A percentile compares a stretch with the other conserved stretches of the same genome.
These are phyloP conservation scores for Cyclopterus lumpus DNA, from an alignment of 2,797 vertebrate species.

Conservation along the genomic window DNA sequence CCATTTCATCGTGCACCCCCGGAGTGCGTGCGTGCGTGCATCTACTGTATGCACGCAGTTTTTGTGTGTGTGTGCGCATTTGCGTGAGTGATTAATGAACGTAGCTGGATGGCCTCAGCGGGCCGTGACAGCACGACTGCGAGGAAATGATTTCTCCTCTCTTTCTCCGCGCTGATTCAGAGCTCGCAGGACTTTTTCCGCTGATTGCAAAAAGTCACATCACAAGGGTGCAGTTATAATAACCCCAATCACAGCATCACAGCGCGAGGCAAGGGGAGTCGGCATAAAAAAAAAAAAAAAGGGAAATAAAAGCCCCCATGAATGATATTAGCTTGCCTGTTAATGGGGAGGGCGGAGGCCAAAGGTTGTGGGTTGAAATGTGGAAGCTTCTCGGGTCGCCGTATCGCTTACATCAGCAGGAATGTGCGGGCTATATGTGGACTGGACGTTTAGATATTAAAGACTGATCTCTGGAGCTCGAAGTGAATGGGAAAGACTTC, in stretches of 20 bases:
- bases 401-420: background rate
- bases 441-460: constrained; percentile 35
- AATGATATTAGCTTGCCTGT: constrained; percentile 34
- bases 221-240: constrained; percentile 54
- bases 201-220: constrained; percentile 72
- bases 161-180: constrained; percentile 72
- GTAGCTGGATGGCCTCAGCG: constrained; percentile 64
- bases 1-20: constrained; percentile 6
- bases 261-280: constrained; percentile 19
- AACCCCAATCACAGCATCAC: constrained; percentile 64
- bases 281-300: constrained; percentile 19
- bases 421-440: background rate
- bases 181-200: constrained; percentile 59
- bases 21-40: background rate
- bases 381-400: background rate
- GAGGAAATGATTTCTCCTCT: constrained; percentile 70
- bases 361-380: background rate
- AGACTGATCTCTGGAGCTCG: constrained; percentile 51
- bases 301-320: constrained; percentile 40
- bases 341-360: constrained; percentile 1
- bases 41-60: background rate
- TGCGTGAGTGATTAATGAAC: constrained; percentile 78
- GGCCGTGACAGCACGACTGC: constrained; percentile 73
- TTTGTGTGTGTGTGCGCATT: background rate
- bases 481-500: constrained; percentile 34